Conservation (phyloP, 1,140 invertebrate genomes). For the Drosophila tristis region DNA sequence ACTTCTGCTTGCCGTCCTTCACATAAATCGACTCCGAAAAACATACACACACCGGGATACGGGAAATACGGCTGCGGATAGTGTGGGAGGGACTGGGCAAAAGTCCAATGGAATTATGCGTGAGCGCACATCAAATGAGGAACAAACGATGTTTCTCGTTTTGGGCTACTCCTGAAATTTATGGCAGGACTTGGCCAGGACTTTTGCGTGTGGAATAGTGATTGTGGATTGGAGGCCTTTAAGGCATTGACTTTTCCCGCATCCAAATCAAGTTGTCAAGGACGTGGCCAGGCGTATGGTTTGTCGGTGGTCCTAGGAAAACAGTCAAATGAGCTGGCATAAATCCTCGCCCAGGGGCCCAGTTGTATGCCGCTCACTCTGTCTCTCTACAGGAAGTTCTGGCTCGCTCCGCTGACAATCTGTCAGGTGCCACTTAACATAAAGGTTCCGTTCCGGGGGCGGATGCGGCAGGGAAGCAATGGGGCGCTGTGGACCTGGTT, state of each 20-base stretch:
- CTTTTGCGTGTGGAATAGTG: slow-evolving; percentile 13
- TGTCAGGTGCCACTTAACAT: slow-evolving; percentile 71
- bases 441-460: slow-evolving; percentile 32
- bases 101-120: slow-evolving; percentile 61
- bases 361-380: slow-evolving; percentile 15
- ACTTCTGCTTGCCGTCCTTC: slow-evolving; percentile 50
- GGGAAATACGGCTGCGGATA: background rate
- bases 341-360: slow-evolving; percentile 50
- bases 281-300: background rate
- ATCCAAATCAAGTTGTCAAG: slow-evolving; percentile 71
- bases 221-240: background rate
- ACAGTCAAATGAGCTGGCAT: slow-evolving; percentile 72
- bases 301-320: background rate
- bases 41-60: slow-evolving; percentile 20
- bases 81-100: slow-evolving; percentile 8
- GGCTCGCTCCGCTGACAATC: slow-evolving; percentile 54
- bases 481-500: slow-evolving; percentile 8
- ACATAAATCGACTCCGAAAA: slow-evolving; percentile 63
- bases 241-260: slow-evolving; percentile 33
- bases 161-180: slow-evolving; percentile 39
- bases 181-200: slow-evolving; percentile 10
- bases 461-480: slow-evolving; percentile 17
- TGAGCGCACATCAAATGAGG: slow-evolving; percentile 55
- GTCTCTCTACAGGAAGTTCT: slow-evolving; percentile 39
- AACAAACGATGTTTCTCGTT: slow-evolving; percentile 48